These are phyloP conservation scores for Hydrozoanthus tunicans DNA, from an alignment of 64 coral and sea anemone species.

Conservation along the genomic window DNA sequence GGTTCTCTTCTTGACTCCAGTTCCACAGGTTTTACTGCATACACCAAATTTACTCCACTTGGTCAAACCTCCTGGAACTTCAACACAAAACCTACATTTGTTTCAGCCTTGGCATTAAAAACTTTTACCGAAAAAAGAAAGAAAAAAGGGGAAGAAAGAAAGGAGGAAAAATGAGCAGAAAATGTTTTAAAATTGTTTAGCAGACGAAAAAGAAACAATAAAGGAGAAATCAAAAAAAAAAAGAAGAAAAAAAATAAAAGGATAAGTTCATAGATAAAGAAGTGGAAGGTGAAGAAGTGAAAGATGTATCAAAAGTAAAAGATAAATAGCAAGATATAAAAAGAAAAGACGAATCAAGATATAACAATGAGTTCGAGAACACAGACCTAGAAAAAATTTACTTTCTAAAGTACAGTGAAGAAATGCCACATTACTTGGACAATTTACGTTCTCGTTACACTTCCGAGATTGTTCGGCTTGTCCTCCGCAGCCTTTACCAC, in stretches of 20 bases:
- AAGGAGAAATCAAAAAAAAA: background rate
- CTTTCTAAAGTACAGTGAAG: too few relatives aligned
- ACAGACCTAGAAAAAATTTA: too few relatives aligned
- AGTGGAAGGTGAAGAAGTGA: background rate
- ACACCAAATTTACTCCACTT: background rate
- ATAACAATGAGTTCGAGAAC: background rate
- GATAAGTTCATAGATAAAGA: background rate
- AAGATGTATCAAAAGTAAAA: background rate
- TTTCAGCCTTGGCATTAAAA: background rate
- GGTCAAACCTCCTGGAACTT: conserved; percentile 20
- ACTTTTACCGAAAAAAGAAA: background rate
- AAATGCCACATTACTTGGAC: background rate
- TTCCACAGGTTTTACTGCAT: conserved; percentile 18
- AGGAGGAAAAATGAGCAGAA: background rate
- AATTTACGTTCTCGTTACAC: background rate
- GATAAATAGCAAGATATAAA: background rate
- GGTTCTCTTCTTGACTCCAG: conserved; percentile 5
- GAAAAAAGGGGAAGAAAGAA: background rate
- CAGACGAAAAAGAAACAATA: too few relatives aligned
- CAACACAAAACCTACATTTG: background rate
- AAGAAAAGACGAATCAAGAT: background rate
- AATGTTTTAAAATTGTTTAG: too few relatives aligned
- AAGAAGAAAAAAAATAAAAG: background rate
- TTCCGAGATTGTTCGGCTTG: background rate
- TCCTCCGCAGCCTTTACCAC: background rate